These are phyloP conservation scores for Leucania comma DNA, from an alignment of 2,888 invertebrate species.

Conservation along the genomic window DNA sequence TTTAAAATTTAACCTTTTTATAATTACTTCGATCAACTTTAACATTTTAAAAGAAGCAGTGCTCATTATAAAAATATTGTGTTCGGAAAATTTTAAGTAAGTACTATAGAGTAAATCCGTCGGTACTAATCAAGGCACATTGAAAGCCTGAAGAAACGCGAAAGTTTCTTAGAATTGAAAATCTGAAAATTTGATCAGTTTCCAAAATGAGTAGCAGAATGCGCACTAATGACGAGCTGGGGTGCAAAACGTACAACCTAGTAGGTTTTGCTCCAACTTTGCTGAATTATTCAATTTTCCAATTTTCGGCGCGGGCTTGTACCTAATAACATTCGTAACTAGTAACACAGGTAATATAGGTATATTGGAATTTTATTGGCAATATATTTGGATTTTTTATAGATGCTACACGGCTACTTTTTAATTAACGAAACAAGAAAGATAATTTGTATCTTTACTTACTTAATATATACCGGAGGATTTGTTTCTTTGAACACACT, in stretches of 20 bases:
- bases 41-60: conserved; percentile 1
- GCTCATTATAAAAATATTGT: conserved; percentile 51
- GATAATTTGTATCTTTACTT: background rate
- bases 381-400: conserved; percentile 30
- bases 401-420: conserved; percentile 15
- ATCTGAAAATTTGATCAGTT: conserved; percentile 69
- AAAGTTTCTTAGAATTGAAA: conserved; percentile 52
- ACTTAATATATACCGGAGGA: background rate
- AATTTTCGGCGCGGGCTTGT: conserved; percentile 63
- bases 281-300: conserved; percentile 73
- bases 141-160: conserved; percentile 47
- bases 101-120: conserved; percentile 24
- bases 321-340: conserved; percentile 59
- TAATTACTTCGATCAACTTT: conserved; percentile 9
- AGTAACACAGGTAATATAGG: conserved; percentile 48
- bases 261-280: conserved; percentile 56
- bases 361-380: conserved; percentile 56
- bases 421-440: background rate
- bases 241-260: conserved; percentile 63
- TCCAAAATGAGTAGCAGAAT: conserved; percentile 68
- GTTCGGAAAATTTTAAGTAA: conserved; percentile 25
- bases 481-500: too few relatives aligned
- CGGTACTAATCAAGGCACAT: conserved; percentile 52
- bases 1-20: conserved; percentile 17
- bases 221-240: conserved; percentile 69